Evolutionary conservation across 2,797 vertebrate genomes (phyloP), one percentile per base, ranked within the genome.

Genomic region (Fundulus diaphanus): DNA sequence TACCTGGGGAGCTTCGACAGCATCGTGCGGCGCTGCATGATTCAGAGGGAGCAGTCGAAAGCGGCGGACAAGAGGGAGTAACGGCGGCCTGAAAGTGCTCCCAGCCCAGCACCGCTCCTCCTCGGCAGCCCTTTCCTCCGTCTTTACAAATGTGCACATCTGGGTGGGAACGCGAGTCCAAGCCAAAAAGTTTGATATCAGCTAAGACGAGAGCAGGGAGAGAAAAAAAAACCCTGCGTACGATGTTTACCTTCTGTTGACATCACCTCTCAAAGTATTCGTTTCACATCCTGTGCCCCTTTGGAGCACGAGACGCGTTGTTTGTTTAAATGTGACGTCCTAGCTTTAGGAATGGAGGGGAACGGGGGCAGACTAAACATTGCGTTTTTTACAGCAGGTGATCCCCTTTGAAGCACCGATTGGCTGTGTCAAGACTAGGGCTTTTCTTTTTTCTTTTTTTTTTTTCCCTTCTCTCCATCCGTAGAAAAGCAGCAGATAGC

Each of bases 1-100:
- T 99, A 99, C 93, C 93, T 98, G 84, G 96, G 97, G 90, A 99
- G 98, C 82, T 99, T 99, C 67, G 98, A 99, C 95, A 97, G 96
- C 93, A 99, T 99, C 69, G 94, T 99, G 74, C 98, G 97, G 68
- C 98, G 98, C 87, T 99, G 98, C 94, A 99, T 99, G 98, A 96
- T 97, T 86, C 96, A 99, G 91, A 97, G 95, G 89, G 95, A 96
- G 90, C 97, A 96, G 86, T 94, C 95, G 71, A 96, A 96, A 93
- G 94, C 88, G 44, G 77, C 94, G 29, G 95, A 97, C 93, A 98
- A 99, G 95, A 96, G 93, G 67, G 96, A 97, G 89, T 98, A 94
- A 95, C 76, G 0, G 68, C 78, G 68, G 80, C 83, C 80, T 80
- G 79, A 77, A 70, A 69, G 52, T 73, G 65, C 35, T 68, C 74